Evolutionary conservation across 2,797 vertebrate genomes (phyloP).

Genomic region (Nannoperca australis): DNA sequence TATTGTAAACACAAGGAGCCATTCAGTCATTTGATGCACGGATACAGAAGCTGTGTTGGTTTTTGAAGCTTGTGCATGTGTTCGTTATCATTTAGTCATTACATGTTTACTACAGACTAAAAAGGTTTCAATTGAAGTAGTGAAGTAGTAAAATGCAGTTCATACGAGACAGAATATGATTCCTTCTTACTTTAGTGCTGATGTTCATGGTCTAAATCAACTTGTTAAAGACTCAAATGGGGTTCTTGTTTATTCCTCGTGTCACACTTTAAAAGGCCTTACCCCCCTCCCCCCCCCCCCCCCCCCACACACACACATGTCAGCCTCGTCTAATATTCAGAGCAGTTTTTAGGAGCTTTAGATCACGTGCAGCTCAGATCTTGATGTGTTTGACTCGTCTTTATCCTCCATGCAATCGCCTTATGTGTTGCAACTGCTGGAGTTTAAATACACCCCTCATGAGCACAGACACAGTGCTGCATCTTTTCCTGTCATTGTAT

Average conservation of each 20-base stretch:
- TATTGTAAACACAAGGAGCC: background rate
- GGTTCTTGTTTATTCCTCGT: no score
- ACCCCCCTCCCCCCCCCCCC: background rate
- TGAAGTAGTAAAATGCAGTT: background rate
- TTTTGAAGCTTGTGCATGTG: background rate
- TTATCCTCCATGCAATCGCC: background rate
- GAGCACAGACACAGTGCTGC: no score
- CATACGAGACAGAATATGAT: background rate
- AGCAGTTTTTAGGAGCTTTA: conserved; percentile 27
- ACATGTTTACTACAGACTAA: background rate
- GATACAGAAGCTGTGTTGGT: conserved; percentile 1
- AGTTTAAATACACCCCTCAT: background rate
- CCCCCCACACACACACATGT: background rate
- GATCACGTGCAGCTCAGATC: conserved; percentile 28
- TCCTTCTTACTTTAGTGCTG: background rate
- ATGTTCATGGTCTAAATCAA: background rate
- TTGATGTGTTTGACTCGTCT: conserved; percentile 11
- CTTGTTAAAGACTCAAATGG: no score
- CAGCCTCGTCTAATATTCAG: conserved; percentile 11
- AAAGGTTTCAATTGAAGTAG: no score
- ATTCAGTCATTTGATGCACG: conserved; percentile 14
- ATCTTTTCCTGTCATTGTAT: background rate
- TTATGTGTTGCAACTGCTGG: background rate
- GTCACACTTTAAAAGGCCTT: no score
- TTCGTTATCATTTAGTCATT: background rate